Evolutionary conservation across 2,113 vertebrate genomes (phyloP).

Genomic region (Atlantisia rogersi): DNA sequence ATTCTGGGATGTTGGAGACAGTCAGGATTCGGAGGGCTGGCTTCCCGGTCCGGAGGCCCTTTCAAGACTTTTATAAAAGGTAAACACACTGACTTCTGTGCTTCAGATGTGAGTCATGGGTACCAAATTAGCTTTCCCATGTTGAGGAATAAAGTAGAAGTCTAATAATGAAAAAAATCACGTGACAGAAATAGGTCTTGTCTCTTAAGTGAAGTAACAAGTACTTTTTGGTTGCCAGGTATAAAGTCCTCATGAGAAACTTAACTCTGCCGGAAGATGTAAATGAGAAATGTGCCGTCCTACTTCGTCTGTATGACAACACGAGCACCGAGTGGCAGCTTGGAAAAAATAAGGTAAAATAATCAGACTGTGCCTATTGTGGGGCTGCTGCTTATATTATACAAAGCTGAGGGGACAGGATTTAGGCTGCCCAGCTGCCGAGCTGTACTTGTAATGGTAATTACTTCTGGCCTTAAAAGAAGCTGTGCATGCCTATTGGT

Average conservation of each 20-base stretch:
- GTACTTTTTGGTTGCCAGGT: slow-evolving; percentile 68
- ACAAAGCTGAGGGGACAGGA: neutral
- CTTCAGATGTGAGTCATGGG: neutral
- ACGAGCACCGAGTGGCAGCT: slow-evolving; percentile 90
- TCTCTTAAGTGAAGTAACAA: neutral
- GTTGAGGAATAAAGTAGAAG: neutral
- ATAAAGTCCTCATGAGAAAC: slow-evolving; percentile 88
- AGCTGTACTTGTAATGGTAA: neutral
- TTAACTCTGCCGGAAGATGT: slow-evolving; percentile 78
- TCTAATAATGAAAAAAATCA: neutral
- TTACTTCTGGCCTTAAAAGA: neutral
- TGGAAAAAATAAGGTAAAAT: slow-evolving; percentile 91
- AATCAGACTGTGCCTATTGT: neutral
- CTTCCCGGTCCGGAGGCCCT: slow-evolving; percentile 88
- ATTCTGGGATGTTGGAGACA: slow-evolving; percentile 97
- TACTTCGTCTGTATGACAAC: slow-evolving; percentile 86
- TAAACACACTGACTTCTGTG: slow-evolving; percentile 30
- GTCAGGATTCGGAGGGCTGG: slow-evolving; percentile 92
- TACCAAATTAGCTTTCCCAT: neutral
- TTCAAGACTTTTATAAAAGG: slow-evolving; percentile 94
- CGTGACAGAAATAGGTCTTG: neutral
- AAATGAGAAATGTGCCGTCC: slow-evolving; percentile 79
- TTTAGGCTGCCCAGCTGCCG: neutral
- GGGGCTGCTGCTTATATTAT: neutral
- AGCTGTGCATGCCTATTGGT: neutral